Evolutionary conservation across 2,888 invertebrate species (phyloP), one percentile per base, ranked within the genome.

Genomic region (Meiosimyza decipiens): DNA sequence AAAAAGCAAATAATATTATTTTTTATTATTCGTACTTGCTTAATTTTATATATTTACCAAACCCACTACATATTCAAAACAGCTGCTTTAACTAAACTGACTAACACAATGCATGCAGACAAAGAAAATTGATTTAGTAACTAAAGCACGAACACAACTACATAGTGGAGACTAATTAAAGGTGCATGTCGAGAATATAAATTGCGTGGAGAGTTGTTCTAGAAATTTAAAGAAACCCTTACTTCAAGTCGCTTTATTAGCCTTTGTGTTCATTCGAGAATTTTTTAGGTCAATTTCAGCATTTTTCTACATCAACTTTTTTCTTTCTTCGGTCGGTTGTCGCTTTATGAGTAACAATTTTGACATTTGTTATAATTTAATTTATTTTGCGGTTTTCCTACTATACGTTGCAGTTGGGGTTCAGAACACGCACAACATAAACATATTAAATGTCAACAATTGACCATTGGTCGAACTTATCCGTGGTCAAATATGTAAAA

Each of bases 231-330:
- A 40, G 40, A 40, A 70, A 62, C 59, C 51, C 60, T 51, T 66
- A 66, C 62, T 70, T 50, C 40, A 55, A 65, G 55, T 28, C 18
- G 52, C 40, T 33, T 4, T 15, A 9, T 28, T 60, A 33, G 15
- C 2, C 63, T 51, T 47, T 66, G 11, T 47, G 40, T 63, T 66
- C 51, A 74, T 62, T 65, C 16, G 12, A 57, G 62, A 72, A 40
- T 40, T 62, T 64, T 74, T 74, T 71, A 64, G 75, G 75, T 75
- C 74, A 75, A 71, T 62, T 74, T 73, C 65, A 55, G 64, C 71
- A 71, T 65, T 74, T 74, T 71, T 70, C 59, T 51, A n/a, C 40
- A 47, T 40, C 16, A 62, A 40, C 18, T 51, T 28, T 28, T 12
- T 60, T 64, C 50, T 51, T 33, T n/a, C 12, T 9, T 33, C 16